Evolutionary conservation across 1,140 invertebrate genomes (phyloP).

Genomic region (Eupristina koningsbergeri): DNA sequence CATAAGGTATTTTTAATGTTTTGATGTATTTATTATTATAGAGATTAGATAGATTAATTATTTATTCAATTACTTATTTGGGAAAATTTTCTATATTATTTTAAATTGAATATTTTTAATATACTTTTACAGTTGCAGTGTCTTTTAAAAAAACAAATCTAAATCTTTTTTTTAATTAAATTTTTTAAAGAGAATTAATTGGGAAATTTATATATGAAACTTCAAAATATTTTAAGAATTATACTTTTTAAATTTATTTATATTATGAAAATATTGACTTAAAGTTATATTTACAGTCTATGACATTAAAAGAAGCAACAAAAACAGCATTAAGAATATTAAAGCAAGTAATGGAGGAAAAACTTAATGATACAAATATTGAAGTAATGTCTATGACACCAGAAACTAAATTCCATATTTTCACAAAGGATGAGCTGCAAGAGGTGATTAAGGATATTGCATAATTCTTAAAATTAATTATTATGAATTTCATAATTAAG

Average conservation of each 20-base stretch:
- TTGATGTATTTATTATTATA: no score
- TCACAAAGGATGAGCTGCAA: constrained; percentile 90
- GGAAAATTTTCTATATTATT: background rate
- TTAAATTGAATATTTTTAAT: no score
- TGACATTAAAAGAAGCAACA: constrained; percentile 96
- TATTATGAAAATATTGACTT: background rate
- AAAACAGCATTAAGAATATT: constrained; percentile 94
- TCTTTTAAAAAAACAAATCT: no score
- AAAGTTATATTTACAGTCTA: constrained; percentile 81
- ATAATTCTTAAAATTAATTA: constrained; percentile 64
- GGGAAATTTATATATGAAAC: no score
- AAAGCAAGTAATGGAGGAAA: constrained; percentile 99
- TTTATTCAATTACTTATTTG: constrained; percentile 18
- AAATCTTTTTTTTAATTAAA: no score
- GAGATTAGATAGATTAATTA: background rate
- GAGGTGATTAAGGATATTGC: constrained; percentile 88
- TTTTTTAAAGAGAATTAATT: no score
- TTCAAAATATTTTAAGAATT: background rate
- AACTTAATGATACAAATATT: constrained; percentile 96
- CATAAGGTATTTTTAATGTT: constrained; percentile 79
- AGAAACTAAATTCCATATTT: constrained; percentile 90
- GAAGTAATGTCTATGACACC: constrained; percentile 97
- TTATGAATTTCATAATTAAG: constrained; percentile 9
- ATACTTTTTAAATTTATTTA: background rate
- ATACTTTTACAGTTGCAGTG: no score